phyloP scores from a whole-genome alignment of 1,140 invertebrate species.

The Euura lappo region DNA sequence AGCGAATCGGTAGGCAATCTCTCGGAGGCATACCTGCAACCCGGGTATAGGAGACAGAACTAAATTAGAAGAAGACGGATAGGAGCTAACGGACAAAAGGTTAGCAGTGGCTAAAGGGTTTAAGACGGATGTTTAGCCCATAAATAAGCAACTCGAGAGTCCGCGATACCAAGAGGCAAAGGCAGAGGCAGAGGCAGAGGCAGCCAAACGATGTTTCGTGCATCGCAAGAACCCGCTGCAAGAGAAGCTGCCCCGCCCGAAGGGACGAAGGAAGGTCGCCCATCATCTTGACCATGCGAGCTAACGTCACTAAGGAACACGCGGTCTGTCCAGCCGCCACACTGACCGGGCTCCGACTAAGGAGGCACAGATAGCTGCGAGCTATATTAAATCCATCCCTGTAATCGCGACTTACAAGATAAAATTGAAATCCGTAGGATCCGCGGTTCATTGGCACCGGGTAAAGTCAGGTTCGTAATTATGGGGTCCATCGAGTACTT shows the following conservation, averaged over 20 bases:
- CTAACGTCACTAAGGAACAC: neutral
- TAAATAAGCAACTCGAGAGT: slow-evolving; percentile 19
- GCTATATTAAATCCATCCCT: too few species aligned
- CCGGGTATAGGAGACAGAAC: neutral
- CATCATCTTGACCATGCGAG: slow-evolving; percentile 25
- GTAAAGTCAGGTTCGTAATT: neutral
- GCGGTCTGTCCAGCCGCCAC: neutral
- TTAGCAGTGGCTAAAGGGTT: slow-evolving; percentile 3
- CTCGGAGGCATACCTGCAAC: neutral
- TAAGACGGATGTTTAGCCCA: slow-evolving; percentile 4
- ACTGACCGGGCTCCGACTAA: too few species aligned
- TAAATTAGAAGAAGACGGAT: neutral
- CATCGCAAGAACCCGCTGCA: slow-evolving; percentile 33
- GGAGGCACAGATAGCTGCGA: too few species aligned
- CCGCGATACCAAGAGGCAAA: slow-evolving; percentile 29
- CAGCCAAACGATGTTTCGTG: slow-evolving; percentile 13
- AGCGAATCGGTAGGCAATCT: neutral
- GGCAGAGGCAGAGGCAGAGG: slow-evolving; percentile 28
- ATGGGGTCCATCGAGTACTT: too few species aligned
- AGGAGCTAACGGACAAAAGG: neutral
- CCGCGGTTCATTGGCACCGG: neutral
- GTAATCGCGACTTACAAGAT: too few species aligned
- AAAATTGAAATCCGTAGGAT: neutral
- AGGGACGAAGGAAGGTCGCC: slow-evolving; percentile 40
- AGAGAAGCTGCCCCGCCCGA: slow-evolving; percentile 57